Evolutionary conservation across 2,888 invertebrate species (phyloP), one percentile per base, ranked within the genome.

Genomic region (Litoditis marina): DNA sequence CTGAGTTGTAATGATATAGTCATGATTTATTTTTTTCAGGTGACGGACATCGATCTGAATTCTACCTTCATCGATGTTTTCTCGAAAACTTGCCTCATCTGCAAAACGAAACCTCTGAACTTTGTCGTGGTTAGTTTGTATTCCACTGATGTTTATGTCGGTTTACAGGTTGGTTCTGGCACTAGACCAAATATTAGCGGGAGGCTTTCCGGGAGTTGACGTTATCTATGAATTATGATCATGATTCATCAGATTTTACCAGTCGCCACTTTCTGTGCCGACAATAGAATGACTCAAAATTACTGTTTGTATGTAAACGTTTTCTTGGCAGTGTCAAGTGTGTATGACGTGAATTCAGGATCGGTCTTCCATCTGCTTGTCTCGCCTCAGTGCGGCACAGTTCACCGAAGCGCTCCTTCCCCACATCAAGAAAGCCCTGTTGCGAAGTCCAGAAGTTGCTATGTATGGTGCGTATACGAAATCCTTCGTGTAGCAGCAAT

Each of bases 371-470:
- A 22, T 6, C 30, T 57, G 44, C 49, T 49, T 44, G 27, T 27
- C 25, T 58, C 11, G 27, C 46, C 4, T 76, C 6, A 49, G 57
- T 22, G 64, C 62, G 50, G 53, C 60, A 16, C 59, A 69, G 56
- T 91, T 94, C 77, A 89, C 89, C 78, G 87, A 87, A 50, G 85
- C 85, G 6, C 84, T 95, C 47, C 85, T 93, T 66, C 93, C 94
- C 0, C 89, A 92, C 1, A 85, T 94, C 59, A 91, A 92, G 83
- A 92, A 93, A 83, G 89, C 92, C 25, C 90, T 95, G 89, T 86
- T 96, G 31, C 86, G 96, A 55, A 94, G 91, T 85, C 94, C 96
- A 0, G 96, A 96, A 87, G 89, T 92, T 57, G 90, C 91, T 68
- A 87, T 94, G 30, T 74, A 80, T 71, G 81, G 84, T 84, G 5